Percentiles rank a stretch among this genome's conserved stretches.
Evolutionary conservation across 1,140 invertebrate species (phyloP).

Genomic region (Propsilocerus akamusi): DNA sequence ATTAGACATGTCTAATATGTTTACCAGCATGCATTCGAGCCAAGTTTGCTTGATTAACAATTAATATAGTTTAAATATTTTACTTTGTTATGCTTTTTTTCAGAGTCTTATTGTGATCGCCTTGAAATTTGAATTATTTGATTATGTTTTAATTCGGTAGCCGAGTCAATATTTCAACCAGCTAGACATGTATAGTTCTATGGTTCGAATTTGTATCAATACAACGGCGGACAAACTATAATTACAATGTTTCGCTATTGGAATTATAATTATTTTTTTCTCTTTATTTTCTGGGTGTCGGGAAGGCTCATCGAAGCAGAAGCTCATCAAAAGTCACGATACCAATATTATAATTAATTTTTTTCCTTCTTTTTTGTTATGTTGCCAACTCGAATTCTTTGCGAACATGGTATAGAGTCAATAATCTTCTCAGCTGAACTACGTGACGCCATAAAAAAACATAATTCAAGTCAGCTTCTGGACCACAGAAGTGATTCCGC

Average conservation of each 20-base stretch:
- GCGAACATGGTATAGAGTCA: too few species aligned
- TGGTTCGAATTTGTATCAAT: not conserved
- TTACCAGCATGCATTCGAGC: not conserved
- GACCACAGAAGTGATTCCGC: conserved; percentile 1
- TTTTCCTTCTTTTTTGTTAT: not conserved
- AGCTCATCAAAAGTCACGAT: too few species aligned
- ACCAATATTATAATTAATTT: not conserved
- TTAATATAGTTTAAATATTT: not conserved
- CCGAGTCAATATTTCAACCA: not conserved
- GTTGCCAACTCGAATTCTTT: too few species aligned
- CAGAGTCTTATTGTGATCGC: not conserved
- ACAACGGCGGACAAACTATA: not conserved
- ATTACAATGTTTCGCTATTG: too few species aligned
- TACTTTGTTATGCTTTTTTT: too few species aligned
- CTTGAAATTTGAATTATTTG: not conserved
- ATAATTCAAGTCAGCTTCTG: not conserved
- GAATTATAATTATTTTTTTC: too few species aligned
- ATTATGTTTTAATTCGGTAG: not conserved
- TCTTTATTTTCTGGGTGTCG: too few species aligned
- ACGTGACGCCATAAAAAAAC: conserved; percentile 3
- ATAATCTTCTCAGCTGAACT: too few species aligned
- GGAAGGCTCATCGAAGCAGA: too few species aligned
- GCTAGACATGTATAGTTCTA: not conserved
- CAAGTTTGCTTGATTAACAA: not conserved
- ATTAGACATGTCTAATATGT: too few species aligned